Percentiles rank a stretch among this genome's conserved stretches.
phyloP scores from a whole-genome alignment of 2,113 vertebrate species.

The Elephas maximus region DNA sequence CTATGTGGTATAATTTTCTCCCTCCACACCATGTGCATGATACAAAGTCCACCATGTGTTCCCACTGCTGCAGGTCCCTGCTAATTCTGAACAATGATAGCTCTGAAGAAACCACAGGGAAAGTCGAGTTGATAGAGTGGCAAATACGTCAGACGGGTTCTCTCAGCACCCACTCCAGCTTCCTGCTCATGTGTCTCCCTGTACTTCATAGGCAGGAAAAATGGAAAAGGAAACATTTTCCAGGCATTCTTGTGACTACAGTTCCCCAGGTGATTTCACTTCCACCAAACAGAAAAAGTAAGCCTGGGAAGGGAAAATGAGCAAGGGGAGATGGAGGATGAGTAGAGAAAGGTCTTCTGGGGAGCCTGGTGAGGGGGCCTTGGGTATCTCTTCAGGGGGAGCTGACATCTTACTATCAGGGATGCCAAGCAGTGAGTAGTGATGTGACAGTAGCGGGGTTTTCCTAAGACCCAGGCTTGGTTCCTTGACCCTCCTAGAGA shows the following conservation, averaged over 20 bases:
- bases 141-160: background rate
- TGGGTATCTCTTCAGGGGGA: background rate
- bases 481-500: background rate
- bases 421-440: background rate
- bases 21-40: background rate
- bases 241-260: background rate
- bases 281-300: background rate
- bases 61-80: background rate
- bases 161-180: background rate
- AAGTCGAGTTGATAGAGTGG: background rate
- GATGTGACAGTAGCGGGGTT: background rate
- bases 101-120: background rate
- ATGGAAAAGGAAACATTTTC: background rate
- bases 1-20: background rate
- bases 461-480: background rate
- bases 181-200: background rate
- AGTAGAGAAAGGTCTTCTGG: background rate
- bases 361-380: background rate
- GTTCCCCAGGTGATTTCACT: background rate
- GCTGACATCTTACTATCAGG: background rate
- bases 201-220: background rate
- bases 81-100: background rate
- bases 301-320: conserved; percentile 29
- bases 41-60: background rate
- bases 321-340: background rate